Percentiles rank a stretch among this genome's conserved stretches.
Evolutionary conservation across 2,888 invertebrate genomes (phyloP).

Genomic region (Petrophora chlorosata): DNA sequence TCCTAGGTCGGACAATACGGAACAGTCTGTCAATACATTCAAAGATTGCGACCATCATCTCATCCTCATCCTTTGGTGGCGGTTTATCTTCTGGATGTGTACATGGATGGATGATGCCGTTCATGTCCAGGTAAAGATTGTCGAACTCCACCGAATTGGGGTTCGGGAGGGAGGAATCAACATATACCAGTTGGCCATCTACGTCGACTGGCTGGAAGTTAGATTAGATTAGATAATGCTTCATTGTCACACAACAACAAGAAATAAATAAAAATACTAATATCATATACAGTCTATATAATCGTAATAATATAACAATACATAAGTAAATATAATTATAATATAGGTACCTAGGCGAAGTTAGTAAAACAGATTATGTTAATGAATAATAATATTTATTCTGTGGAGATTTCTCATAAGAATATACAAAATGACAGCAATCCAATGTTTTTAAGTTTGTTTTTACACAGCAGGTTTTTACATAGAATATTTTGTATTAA

Average conservation of each 20-base stretch:
- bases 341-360: no score
- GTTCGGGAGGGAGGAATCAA: conserved; percentile 94
- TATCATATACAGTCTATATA: no score
- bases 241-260: not conserved
- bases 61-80: conserved; percentile 98
- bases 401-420: no score
- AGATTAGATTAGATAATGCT: conserved; percentile 1
- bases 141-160: conserved; percentile 99
- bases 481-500: no score
- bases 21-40: conserved; percentile 98
- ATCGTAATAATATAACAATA: no score
- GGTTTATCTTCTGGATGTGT: conserved; percentile 99
- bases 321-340: no score
- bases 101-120: conserved; percentile 99
- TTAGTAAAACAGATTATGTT: no score
- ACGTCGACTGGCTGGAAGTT: conserved; percentile 87
- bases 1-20: conserved; percentile 95
- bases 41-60: conserved; percentile 99
- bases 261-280: no score
- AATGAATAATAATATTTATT: no score
- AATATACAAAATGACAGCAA: no score
- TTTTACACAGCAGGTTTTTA: no score
- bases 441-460: no score
- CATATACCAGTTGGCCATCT: conserved; percentile 90
- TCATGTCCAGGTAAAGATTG: conserved; percentile 99